phyloP scores from a whole-genome alignment of 2,888 invertebrate species.

The Chymomyza amoena region DNA sequence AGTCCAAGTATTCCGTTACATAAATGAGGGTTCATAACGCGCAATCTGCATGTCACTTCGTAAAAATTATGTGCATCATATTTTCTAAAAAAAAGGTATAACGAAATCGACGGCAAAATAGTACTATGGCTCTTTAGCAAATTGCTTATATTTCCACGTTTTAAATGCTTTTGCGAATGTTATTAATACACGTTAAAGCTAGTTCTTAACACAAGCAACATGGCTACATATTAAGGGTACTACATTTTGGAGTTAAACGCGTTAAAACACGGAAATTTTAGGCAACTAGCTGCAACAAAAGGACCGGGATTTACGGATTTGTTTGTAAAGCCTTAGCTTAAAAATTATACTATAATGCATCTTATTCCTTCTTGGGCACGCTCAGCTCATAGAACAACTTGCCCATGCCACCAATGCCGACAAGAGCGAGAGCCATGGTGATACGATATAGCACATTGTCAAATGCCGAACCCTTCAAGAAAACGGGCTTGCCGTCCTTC shows the following conservation, averaged over 20 bases:
- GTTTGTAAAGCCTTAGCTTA: slow-evolving; percentile 48
- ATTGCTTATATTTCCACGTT: slow-evolving; percentile 72
- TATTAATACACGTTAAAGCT: slow-evolving; percentile 45
- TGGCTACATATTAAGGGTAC: neutral
- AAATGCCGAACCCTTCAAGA: slow-evolving; percentile 79
- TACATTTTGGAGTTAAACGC: neutral
- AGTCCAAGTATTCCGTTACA: neutral
- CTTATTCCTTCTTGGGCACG: slow-evolving; percentile 65
- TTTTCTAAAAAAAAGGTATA: too few species aligned
- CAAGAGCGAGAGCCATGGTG: slow-evolving; percentile 76
- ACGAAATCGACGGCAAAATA: neutral
- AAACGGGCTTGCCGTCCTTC: slow-evolving; percentile 80
- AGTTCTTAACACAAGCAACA: slow-evolving; percentile 45
- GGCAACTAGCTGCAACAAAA: slow-evolving; percentile 49
- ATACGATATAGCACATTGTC: slow-evolving; percentile 79
- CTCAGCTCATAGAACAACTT: slow-evolving; percentile 75
- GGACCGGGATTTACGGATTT: slow-evolving; percentile 35
- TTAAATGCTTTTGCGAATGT: slow-evolving; percentile 70
- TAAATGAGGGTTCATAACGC: neutral
- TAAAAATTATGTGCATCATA: neutral
- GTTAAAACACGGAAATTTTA: slow-evolving; percentile 67
- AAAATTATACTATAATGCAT: slow-evolving; percentile 7
- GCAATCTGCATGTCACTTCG: neutral
- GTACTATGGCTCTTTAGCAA: slow-evolving; percentile 46
- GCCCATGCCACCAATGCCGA: slow-evolving; percentile 76